Evolutionary conservation across 2,888 invertebrate genomes (phyloP).

Genomic region (Conus canariensis): DNA sequence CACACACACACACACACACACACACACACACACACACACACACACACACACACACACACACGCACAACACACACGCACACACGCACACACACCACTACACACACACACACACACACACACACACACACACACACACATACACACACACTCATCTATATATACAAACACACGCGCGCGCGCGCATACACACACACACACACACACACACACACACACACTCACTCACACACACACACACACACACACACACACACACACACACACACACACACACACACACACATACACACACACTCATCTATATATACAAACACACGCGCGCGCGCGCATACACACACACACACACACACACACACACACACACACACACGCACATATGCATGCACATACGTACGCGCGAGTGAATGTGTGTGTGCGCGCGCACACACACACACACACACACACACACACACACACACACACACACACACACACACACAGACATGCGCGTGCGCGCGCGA

Average conservation of each 20-base stretch:
- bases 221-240: too few species aligned
- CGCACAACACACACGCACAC: too few species aligned
- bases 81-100: not conserved
- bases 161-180: not conserved
- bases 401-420: too few species aligned
- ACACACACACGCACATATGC: not conserved
- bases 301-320: not conserved
- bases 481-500: not conserved
- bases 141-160: not conserved
- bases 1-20: too few species aligned
- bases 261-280: not conserved
- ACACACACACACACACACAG: not conserved
- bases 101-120: not conserved
- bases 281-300: not conserved
- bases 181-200: not conserved
- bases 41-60: too few species aligned
- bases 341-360: conserved; percentile 1
- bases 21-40: too few species aligned
- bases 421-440: not conserved
- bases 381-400: too few species aligned
- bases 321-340: not conserved
- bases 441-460: conserved; percentile 6
- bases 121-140: conserved; percentile 1
- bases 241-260: too few species aligned
- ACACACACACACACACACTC: too few species aligned